A percentile compares a stretch with the other conserved stretches of the same genome.
phyloP scores from a whole-genome alignment of 2,797 vertebrate species.

The Argentina silus region DNA sequence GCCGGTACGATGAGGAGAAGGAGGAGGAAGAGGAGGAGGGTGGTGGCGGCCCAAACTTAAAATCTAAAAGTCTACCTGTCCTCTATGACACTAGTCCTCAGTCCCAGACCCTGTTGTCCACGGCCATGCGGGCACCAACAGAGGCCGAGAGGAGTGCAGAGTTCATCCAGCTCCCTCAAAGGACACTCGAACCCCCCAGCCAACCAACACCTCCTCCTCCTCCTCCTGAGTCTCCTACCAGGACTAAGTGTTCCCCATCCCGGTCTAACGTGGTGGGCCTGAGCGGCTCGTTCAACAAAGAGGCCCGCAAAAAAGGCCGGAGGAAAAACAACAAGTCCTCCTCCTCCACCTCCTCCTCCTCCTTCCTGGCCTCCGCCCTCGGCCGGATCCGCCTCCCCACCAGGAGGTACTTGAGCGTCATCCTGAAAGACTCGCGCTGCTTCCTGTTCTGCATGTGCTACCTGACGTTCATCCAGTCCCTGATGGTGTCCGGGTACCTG shows the following conservation, averaged over 20 bases:
- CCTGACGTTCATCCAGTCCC: slow-evolving; percentile 96
- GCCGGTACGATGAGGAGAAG: slow-evolving; percentile 57
- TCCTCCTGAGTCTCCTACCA: slow-evolving; percentile 34
- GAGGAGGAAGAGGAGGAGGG: slow-evolving; percentile 52
- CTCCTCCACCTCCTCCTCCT: slow-evolving; percentile 1
- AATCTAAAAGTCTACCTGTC: slow-evolving; percentile 82
- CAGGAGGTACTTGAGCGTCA: slow-evolving; percentile 74
- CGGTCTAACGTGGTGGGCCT: slow-evolving; percentile 63
- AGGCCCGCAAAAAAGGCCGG: slow-evolving; percentile 59
- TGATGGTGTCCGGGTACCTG: slow-evolving; percentile 98
- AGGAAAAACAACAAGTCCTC: slow-evolving; percentile 47
- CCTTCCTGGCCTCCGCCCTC: slow-evolving; percentile 58
- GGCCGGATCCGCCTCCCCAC: slow-evolving; percentile 66
- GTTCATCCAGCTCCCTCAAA: slow-evolving; percentile 58
- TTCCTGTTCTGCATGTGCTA: slow-evolving; percentile 98
- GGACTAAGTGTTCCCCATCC: slow-evolving; percentile 26
- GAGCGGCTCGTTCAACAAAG: slow-evolving; percentile 66
- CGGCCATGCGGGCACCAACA: slow-evolving; percentile 60
- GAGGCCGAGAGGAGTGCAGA: slow-evolving; percentile 54
- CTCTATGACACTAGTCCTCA: slow-evolving; percentile 71
- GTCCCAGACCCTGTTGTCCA: slow-evolving; percentile 60
- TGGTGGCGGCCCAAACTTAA: slow-evolving; percentile 61
- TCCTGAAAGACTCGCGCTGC: slow-evolving; percentile 90
- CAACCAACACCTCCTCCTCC: neutral
- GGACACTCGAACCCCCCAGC: neutral